Conservation (phyloP, 2,888 invertebrate species). For the Therioaphis trifolii region DNA sequence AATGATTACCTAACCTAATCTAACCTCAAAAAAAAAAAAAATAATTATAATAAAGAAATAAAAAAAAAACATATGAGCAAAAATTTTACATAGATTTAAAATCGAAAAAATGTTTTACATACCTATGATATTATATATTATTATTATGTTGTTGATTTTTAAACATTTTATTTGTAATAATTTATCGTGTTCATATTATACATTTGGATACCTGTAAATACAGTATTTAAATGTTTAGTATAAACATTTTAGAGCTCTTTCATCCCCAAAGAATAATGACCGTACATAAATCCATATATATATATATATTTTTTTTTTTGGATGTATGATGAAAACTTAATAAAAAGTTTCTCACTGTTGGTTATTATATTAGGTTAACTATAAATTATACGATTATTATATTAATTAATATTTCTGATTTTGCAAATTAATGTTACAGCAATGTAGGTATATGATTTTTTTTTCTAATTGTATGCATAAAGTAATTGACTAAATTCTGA, state of each 20-base stretch:
- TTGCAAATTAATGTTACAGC: not conserved
- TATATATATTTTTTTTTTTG: not conserved
- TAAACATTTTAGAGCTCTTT: not conserved
- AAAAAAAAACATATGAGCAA: not conserved
- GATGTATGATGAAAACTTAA: not conserved
- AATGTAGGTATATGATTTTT: not conserved
- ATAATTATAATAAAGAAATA: too few relatives aligned
- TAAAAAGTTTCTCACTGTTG: not conserved
- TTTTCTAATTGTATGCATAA: not conserved
- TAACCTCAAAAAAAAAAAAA: too few relatives aligned
- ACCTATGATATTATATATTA: too few relatives aligned
- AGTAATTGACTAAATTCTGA: not conserved
- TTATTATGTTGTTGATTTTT: constrained; percentile 25
- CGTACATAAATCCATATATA: not conserved
- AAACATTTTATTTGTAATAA: constrained; percentile 19
- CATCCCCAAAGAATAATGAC: constrained; percentile 27
- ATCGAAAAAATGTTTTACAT: not conserved
- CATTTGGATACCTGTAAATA: not conserved
- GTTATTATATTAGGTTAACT: not conserved
- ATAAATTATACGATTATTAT: constrained; percentile 16
- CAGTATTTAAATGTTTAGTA: not conserved
- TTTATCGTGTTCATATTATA: not conserved
- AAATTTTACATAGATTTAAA: constrained; percentile 3
- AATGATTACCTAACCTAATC: not conserved
- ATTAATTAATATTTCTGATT: not conserved